Base-by-base conservation (phyloP, 2,113 vertebrate genomes). In the Blennius ocellaris region DNA sequence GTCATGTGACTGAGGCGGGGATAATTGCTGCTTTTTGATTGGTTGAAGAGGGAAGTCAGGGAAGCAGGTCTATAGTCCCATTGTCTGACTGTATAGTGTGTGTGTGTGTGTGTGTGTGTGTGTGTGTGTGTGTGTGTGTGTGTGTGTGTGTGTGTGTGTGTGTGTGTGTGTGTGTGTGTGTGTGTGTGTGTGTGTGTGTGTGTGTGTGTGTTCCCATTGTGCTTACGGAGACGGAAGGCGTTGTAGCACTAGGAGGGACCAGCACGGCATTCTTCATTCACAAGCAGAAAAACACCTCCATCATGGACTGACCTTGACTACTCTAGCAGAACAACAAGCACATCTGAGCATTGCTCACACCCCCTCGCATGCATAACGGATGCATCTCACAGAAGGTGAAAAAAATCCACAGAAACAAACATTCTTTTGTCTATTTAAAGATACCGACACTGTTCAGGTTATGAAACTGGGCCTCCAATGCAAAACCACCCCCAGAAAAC, bases 261-360 rank as follows among this genome's bases (percentile, higher is more conserved):
- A 58, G 63, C 47, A 73, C 48, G 65, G 76, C 52, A 40, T 76
- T 90, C 76, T 89, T 89, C 89, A 91, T 92, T 93, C 88, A 93
- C 68, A 92, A 89, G 73, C 76, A 82, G 57, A 61, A 81, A 80
- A 81, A 59, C 58, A 58, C 90, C 86, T 84, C 84, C 72, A 82
- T 83, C 76, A 85, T 82, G 55, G 70, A 85, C 49, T 81, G 89
- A 89, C 82, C 86, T 88, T 88, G 86, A 82, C 83, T 83, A 84
- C 85, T 81, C 69, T 12, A 63, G 52, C 80, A 73, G 76, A 82
- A 75, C 83, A 70, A 50, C 21, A 40, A 67, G 56, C 0, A 2
- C 56, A 71, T 59, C 60, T 14, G 9, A 58, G 69, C 73, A 60
- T 44, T 30, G 21, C 63, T 52, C 80, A 37, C 71, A 58, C 81